phyloP scores from a whole-genome alignment of 1,140 invertebrate species.

The Brachionus manjavacas region DNA sequence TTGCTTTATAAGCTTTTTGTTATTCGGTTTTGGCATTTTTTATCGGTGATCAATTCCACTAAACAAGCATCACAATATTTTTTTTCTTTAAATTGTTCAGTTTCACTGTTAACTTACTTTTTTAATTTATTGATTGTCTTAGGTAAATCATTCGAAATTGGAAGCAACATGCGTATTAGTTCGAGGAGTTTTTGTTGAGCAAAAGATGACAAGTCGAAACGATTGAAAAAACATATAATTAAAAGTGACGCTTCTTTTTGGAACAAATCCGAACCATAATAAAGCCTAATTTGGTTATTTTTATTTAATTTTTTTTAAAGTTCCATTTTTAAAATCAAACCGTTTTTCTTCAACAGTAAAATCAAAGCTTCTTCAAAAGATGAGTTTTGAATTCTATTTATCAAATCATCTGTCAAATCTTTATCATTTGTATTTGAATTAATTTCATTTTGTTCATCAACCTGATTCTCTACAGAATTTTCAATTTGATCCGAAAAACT shows the following conservation, averaged over 20 bases:
- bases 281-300: background rate
- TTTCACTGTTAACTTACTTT: background rate
- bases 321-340: background rate
- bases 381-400: background rate
- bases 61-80: background rate
- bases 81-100: background rate
- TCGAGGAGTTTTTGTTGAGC: background rate
- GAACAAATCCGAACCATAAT: background rate
- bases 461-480: background rate
- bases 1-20: too few species aligned
- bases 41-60: background rate
- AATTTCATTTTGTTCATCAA: background rate
- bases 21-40: too few species aligned
- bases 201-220: background rate
- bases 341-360: background rate
- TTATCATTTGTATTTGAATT: background rate
- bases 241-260: background rate
- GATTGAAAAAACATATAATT: conserved; percentile 8
- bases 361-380: background rate
- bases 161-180: background rate
- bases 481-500: background rate
- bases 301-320: background rate
- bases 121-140: conserved; percentile 28
- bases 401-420: background rate
- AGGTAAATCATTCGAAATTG: background rate